phyloP scores from a whole-genome alignment of 2,113 vertebrate species.

The Chrysemys picta region DNA sequence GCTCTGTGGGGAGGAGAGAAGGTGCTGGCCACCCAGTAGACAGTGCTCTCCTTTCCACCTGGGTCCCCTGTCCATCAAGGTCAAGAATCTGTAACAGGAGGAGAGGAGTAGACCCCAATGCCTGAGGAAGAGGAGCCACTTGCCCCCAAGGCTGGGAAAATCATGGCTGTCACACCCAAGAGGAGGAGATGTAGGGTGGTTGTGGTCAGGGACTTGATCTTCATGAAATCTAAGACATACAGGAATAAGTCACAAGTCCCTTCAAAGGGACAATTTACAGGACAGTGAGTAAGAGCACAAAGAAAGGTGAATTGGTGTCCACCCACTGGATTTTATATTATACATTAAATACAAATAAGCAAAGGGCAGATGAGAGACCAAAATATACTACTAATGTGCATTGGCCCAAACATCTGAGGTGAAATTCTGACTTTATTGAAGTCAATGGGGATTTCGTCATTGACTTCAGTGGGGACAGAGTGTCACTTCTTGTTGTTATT shows the following conservation, averaged over 20 bases:
- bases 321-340: not conserved
- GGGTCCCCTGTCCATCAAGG: not conserved
- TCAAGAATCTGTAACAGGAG: not conserved
- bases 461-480: slow-evolving; percentile 17
- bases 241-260: not conserved
- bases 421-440: slow-evolving; percentile 21
- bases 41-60: too few relatives aligned
- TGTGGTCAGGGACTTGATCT: not conserved
- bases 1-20: not conserved
- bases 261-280: not conserved
- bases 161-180: not conserved
- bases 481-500: not conserved
- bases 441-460: not conserved
- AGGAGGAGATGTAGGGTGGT: not conserved
- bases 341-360: not conserved
- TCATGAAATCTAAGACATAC: not conserved
- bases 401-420: not conserved
- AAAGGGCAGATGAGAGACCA: not conserved
- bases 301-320: not conserved
- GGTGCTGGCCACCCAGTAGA: not conserved
- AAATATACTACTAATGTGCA: not conserved
- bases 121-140: not conserved
- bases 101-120: not conserved
- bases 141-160: not conserved
- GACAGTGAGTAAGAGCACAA: not conserved